A percentile compares a stretch with the other conserved stretches of the same genome.
Conservation (phyloP, 2,797 vertebrate genomes). For the Periparus ater region DNA sequence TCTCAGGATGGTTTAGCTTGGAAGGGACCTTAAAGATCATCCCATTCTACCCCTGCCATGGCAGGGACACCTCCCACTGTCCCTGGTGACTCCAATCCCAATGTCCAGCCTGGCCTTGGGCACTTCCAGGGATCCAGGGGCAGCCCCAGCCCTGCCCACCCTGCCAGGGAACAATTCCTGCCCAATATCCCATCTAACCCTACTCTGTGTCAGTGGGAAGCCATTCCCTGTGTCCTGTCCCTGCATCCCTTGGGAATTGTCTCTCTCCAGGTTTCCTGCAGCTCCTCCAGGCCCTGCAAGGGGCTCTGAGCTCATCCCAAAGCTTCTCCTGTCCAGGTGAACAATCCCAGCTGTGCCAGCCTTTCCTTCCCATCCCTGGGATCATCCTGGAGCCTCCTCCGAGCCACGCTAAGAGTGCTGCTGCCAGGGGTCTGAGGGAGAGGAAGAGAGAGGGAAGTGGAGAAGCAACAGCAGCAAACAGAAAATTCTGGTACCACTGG, state of each 20-base stretch:
- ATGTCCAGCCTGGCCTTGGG: rapidly evolving
- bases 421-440: neutral
- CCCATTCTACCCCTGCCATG: neutral
- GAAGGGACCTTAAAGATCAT: rapidly evolving
- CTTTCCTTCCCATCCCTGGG: neutral
- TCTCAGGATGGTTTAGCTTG: neutral
- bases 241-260: neutral
- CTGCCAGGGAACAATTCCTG: rapidly evolving
- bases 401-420: neutral
- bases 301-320: rapidly evolving
- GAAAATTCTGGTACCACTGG: neutral
- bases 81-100: neutral
- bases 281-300: neutral
- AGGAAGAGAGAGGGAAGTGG: neutral
- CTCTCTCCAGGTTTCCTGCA: neutral
- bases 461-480: neutral
- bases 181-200: neutral
- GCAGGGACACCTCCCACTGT: neutral
- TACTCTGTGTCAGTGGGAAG: rapidly evolving
- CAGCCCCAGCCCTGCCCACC: neutral
- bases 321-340: neutral
- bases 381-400: neutral
- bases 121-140: neutral
- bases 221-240: neutral
- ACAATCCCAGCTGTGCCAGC: neutral